Evolutionary conservation across 2,888 invertebrate genomes (phyloP).

Genomic region (Meghimatium bilineatum): DNA sequence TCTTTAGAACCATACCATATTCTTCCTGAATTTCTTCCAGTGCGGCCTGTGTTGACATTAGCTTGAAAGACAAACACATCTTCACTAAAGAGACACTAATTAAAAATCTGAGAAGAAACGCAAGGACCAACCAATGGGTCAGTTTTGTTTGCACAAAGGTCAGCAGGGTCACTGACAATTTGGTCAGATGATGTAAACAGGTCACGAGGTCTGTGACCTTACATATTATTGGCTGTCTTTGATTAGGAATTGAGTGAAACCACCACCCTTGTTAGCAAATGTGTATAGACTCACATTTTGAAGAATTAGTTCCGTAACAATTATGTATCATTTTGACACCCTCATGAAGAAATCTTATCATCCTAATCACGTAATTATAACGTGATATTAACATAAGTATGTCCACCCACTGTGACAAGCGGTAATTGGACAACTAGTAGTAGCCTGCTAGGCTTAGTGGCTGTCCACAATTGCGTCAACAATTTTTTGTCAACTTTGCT

Average conservation of each 20-base stretch:
- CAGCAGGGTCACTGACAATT: conserved; percentile 5
- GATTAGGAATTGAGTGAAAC: conserved; percentile 2
- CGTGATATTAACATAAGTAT: no score
- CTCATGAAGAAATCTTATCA: no score
- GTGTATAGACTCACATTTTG: not conserved
- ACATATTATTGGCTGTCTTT: not conserved
- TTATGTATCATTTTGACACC: no score
- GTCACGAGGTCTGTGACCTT: conserved; percentile 22
- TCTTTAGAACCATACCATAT: no score
- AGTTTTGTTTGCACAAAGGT: conserved; percentile 26
- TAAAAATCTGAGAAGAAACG: not conserved
- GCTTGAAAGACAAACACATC: conserved; percentile 6
- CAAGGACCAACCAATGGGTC: not conserved
- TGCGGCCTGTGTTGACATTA: conserved; percentile 1
- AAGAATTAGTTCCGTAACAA: not conserved
- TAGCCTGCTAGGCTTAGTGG: no score
- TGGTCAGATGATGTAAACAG: conserved; percentile 8
- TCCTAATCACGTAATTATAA: no score
- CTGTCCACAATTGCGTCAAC: no score
- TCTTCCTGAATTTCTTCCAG: not conserved
- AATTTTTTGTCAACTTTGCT: no score
- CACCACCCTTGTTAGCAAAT: not conserved
- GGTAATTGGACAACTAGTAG: no score
- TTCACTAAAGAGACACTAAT: conserved; percentile 29
- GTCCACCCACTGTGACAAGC: no score